phyloP scores from a whole-genome alignment of 2,113 vertebrate genomes.

The Gallinago jamesoni region DNA sequence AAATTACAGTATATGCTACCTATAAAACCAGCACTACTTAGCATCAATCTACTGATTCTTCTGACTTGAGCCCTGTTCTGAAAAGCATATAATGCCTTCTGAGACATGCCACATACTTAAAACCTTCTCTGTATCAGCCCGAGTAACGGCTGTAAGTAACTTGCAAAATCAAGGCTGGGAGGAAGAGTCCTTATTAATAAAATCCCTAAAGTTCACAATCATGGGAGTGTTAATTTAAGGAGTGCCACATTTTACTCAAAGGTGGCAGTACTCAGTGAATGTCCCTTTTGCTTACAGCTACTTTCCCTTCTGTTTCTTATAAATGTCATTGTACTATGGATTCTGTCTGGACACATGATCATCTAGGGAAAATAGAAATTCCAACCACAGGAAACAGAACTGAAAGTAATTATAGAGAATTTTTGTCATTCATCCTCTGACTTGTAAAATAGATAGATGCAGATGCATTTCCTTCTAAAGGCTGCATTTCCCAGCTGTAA shows the following conservation, averaged over 20 bases:
- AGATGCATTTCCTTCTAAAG: not conserved
- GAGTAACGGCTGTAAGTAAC: not conserved
- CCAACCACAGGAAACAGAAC: conserved; percentile 31
- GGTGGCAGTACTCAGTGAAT: not conserved
- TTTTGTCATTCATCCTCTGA: not conserved
- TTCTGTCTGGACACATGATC: not conserved
- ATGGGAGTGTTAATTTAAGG: not conserved
- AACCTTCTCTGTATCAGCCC: not conserved
- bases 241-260: not conserved
- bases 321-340: not conserved
- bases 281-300: not conserved
- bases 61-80: not conserved
- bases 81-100: not conserved
- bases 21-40: not conserved
- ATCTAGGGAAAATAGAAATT: not conserved
- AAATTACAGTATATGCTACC: not conserved
- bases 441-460: not conserved
- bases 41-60: not conserved
- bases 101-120: not conserved
- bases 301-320: conserved; percentile 48
- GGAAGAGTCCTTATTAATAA: not conserved
- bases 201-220: not conserved
- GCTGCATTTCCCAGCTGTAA: conserved; percentile 11
- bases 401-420: conserved; percentile 1
- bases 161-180: not conserved